Percentiles rank a stretch among this genome's conserved stretches.
Conservation (phyloP, 2,113 vertebrate genomes). For the Phrynosoma blainvillii region DNA sequence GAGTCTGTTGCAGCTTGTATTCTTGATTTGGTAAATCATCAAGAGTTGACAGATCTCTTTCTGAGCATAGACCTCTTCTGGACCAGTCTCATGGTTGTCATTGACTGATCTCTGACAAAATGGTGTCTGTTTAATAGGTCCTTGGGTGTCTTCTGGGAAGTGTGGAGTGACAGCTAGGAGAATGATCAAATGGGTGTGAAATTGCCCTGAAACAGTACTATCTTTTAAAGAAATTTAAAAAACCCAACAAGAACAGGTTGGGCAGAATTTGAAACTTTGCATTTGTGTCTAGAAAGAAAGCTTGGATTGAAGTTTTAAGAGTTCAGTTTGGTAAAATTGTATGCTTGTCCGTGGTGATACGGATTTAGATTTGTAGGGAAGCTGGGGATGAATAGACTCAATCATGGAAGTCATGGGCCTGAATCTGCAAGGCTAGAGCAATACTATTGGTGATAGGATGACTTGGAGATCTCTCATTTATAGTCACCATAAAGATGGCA, state of each 20-base stretch:
- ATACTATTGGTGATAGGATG: no score
- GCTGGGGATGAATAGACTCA: no score
- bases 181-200: neutral
- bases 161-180: neutral
- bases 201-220: neutral
- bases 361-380: no score
- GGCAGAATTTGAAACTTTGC: neutral
- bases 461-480: no score
- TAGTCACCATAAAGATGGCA: no score
- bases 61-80: neutral
- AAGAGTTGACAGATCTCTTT: conserved; percentile 4
- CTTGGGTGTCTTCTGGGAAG: neutral
- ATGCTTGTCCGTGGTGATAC: no score
- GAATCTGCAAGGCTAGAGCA: no score
- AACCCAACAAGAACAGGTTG: neutral
- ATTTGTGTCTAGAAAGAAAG: neutral
- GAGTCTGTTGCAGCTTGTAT: neutral
- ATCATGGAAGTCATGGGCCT: no score
- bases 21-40: neutral
- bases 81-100: neutral
- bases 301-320: neutral
- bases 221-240: neutral
- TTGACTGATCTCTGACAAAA: neutral
- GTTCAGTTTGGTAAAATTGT: neutral
- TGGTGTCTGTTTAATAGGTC: neutral